These are phyloP conservation scores for Artibeus lituratus DNA, from an alignment of 2,797 vertebrate species.

Conservation along the genomic window DNA sequence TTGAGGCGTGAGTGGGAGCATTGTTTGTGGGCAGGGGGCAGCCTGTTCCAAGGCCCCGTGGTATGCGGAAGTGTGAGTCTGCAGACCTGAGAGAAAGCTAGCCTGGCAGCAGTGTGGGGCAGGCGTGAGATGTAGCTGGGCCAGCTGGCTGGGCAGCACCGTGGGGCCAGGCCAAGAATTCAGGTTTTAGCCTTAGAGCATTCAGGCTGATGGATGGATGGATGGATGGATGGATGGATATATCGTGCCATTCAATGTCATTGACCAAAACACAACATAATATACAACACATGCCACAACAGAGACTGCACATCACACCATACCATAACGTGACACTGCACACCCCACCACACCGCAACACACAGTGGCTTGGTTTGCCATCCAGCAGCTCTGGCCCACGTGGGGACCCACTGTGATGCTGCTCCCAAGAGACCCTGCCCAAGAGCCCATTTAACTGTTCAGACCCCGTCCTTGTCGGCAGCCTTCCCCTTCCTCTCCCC, in stretches of 20 bases:
- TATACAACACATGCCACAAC: neutral
- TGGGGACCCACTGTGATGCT: neutral
- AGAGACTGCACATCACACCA: too few relatives aligned
- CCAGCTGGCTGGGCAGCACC: rapidly evolving
- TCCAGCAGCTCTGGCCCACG: neutral
- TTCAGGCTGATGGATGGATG: neutral
- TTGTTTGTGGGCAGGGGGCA: neutral
- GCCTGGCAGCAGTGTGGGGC: neutral
- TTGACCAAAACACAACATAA: neutral
- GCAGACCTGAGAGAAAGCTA: neutral
- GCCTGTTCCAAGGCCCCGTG: neutral
- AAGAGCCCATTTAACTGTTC: neutral
- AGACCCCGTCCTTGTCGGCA: neutral
- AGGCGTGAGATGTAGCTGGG: neutral
- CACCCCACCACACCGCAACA: neutral
- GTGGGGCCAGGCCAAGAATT: neutral
- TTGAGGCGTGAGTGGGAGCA: neutral
- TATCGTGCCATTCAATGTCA: neutral
- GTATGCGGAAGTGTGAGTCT: neutral
- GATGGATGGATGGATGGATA: neutral
- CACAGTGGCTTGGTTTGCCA: neutral
- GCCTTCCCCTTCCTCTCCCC: neutral
- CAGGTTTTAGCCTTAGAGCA: neutral
- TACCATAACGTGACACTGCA: too few relatives aligned
- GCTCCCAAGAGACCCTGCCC: neutral